Conservation (phyloP, 2,797 vertebrate species). For the Crocodylus rhombifer region DNA sequence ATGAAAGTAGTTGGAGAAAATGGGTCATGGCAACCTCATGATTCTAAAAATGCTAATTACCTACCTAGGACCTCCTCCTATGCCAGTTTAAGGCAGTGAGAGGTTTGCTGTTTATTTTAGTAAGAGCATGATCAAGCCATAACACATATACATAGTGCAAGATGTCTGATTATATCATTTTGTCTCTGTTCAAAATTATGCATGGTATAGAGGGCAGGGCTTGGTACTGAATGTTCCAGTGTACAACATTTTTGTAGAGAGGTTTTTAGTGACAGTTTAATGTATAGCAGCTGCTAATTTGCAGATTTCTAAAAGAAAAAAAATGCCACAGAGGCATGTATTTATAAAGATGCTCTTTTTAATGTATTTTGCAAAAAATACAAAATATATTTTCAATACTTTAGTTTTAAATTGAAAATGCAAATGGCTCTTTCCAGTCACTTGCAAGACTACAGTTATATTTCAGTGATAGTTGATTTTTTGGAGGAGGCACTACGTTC, state of each 20-base stretch:
- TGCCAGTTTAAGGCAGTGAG: not conserved
- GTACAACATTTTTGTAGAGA: not conserved
- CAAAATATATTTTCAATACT: not conserved
- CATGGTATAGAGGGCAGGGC: not conserved
- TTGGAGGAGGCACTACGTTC: not conserved
- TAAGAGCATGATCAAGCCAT: not conserved
- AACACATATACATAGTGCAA: not conserved
- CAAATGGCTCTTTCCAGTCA: too few species aligned
- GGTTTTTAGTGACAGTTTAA: not conserved
- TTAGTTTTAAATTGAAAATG: not conserved
- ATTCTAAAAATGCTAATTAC: not conserved
- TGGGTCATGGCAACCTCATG: not conserved
- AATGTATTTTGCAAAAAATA: not conserved
- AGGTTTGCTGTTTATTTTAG: not conserved
- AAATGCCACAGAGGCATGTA: not conserved
- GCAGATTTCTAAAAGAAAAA: not conserved
- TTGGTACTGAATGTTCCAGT: not conserved
- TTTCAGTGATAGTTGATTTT: not conserved
- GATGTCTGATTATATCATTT: not conserved
- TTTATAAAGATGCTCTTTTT: not conserved
- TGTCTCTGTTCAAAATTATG: not conserved
- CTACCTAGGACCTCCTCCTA: not conserved
- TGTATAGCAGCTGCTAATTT: not conserved
- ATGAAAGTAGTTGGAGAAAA: not conserved
- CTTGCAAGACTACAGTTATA: not conserved